A percentile compares a stretch with the other conserved stretches of the same genome.
phyloP scores from a whole-genome alignment of 1,140 invertebrate genomes.

The Drosophila mayri region DNA sequence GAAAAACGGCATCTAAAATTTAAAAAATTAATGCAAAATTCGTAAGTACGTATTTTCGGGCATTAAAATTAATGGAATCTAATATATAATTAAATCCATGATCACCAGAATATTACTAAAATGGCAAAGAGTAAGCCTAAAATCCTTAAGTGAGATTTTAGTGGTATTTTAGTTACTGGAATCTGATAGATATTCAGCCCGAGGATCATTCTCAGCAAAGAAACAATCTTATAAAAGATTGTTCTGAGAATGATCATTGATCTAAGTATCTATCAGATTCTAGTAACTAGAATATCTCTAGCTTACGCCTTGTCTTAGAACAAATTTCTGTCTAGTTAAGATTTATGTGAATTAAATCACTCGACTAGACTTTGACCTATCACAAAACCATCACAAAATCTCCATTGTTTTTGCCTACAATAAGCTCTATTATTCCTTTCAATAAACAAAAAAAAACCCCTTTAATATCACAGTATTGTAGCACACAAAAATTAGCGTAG shows the following conservation, averaged over 20 bases:
- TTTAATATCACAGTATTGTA: background rate
- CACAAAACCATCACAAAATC: background rate
- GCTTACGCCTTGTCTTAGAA: background rate
- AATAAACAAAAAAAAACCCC: background rate
- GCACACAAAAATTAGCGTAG: conserved; percentile 6
- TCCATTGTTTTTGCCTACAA: background rate
- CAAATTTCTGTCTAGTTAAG: background rate
- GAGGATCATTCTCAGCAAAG: no score
- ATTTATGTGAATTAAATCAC: background rate
- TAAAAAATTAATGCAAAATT: background rate
- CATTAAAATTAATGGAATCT: no score
- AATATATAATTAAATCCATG: no score
- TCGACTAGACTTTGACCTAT: background rate
- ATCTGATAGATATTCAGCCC: no score
- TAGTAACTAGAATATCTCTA: no score
- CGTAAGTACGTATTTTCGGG: background rate
- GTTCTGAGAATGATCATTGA: no score
- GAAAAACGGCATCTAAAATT: background rate
- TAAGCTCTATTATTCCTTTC: background rate
- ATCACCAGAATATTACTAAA: no score
- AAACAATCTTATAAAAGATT: no score
- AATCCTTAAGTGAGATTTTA: no score
- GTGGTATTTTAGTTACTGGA: no score
- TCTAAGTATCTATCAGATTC: no score
- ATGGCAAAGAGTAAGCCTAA: no score